Evolutionary conservation across 2,888 invertebrate species (phyloP).

Genomic region (Diadegma fenestrale): DNA sequence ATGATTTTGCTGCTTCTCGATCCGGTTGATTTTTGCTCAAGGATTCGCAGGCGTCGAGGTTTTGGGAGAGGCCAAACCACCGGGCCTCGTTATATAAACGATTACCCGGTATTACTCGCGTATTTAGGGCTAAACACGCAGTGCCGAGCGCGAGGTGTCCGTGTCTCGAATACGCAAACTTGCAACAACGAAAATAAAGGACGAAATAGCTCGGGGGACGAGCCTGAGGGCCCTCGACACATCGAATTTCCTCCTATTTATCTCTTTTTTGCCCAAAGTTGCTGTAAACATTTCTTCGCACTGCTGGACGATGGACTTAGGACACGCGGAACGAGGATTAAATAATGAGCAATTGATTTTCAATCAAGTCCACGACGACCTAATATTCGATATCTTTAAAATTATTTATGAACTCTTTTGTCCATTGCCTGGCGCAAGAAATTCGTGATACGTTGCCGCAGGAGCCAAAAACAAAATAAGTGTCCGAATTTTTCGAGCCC

Average conservation of each 20-base stretch:
- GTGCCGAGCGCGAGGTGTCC: slow-evolving; percentile 72
- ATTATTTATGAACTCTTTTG: background rate
- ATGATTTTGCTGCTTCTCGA: slow-evolving; percentile 15
- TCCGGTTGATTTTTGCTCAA: slow-evolving; percentile 34
- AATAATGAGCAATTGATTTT: slow-evolving; percentile 68
- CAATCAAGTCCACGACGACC: slow-evolving; percentile 56
- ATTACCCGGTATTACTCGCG: slow-evolving; percentile 80
- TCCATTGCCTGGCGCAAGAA: background rate
- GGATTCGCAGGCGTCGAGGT: slow-evolving; percentile 24
- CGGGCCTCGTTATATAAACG: slow-evolving; percentile 78
- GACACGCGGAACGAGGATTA: slow-evolving; percentile 51
- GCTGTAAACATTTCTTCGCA: slow-evolving; percentile 62
- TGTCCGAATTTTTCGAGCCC: background rate
- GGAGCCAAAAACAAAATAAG: background rate
- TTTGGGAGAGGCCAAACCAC: slow-evolving; percentile 45
- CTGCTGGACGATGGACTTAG: slow-evolving; percentile 60
- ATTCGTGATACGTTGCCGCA: background rate
- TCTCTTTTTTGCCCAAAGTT: slow-evolving; percentile 48
- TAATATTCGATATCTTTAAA: slow-evolving; percentile 24
- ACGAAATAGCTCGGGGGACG: slow-evolving; percentile 61
- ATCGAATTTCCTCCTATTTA: slow-evolving; percentile 28
- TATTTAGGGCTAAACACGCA: slow-evolving; percentile 80
- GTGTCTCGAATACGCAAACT: slow-evolving; percentile 77
- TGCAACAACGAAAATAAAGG: background rate
- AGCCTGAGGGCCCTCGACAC: slow-evolving; percentile 16